A percentile compares a stretch with the other conserved stretches of the same genome.
These are phyloP conservation scores for Teleogryllus oceanicus DNA, from an alignment of 2,888 invertebrate species.

Conservation along the genomic window DNA sequence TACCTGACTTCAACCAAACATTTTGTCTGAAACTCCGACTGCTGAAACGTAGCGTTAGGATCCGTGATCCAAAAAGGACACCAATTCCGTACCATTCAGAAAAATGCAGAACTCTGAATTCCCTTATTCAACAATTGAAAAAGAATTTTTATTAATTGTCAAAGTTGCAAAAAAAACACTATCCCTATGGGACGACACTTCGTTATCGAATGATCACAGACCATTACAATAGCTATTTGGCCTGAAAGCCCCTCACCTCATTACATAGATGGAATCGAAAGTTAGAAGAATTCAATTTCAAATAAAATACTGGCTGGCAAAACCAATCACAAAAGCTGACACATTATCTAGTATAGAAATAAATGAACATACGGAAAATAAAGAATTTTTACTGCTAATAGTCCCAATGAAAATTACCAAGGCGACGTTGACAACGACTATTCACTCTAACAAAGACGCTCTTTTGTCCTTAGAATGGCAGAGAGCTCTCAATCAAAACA, in stretches of 20 bases:
- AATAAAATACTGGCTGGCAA: not conserved
- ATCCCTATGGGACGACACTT: not conserved
- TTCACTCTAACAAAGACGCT: not conserved
- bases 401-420: no score
- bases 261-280: not conserved
- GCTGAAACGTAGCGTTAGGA: not conserved
- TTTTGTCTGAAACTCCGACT: not conserved
- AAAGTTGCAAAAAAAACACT: not conserved
- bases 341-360: not conserved
- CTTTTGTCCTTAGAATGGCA: not conserved
- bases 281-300: not conserved
- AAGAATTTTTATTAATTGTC: not conserved
- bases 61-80: not conserved
- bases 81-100: not conserved
- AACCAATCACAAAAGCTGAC: not conserved
- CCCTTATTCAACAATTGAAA: not conserved
- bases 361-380: no score
- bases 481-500: not conserved
- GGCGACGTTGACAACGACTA: not conserved
- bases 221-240: not conserved
- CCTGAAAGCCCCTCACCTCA: not conserved
- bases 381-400: no score
- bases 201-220: not conserved
- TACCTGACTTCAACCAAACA: not conserved
- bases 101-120: not conserved